Evolutionary conservation across 2,113 vertebrate species (phyloP).

Genomic region (Gallinago media): DNA sequence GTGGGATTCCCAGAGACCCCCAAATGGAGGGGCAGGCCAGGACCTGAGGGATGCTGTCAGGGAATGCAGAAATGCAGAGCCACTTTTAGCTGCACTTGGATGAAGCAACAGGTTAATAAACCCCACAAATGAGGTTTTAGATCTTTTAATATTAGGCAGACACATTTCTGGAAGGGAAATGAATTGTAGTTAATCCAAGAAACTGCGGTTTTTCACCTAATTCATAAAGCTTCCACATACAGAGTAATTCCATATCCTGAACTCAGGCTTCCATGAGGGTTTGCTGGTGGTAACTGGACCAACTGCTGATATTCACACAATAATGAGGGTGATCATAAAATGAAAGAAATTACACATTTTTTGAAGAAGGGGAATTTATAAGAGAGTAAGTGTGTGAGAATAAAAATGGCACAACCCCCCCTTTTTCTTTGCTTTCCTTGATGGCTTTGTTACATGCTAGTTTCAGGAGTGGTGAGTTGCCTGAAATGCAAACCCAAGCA

Average conservation of each 20-base stretch:
- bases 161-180: neutral
- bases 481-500: slow-evolving; percentile 60
- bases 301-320: neutral
- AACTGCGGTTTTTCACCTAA: neutral
- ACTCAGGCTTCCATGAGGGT: neutral
- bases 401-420: rapidly evolving
- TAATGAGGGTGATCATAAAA: neutral
- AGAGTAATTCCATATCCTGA: neutral
- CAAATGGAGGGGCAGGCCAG: neutral
- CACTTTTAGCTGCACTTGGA: neutral
- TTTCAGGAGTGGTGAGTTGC: slow-evolving; percentile 30
- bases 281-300: neutral
- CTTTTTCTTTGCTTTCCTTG: neutral
- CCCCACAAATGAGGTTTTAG: neutral
- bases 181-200: neutral
- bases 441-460: neutral
- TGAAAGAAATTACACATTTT: neutral
- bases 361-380: neutral
- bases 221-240: neutral
- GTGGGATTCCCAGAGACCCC: neutral
- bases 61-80: neutral
- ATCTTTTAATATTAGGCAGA: neutral
- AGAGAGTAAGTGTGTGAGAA: neutral
- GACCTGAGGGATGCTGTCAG: neutral
- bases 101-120: neutral